These are phyloP conservation scores for Scleropages formosus DNA, from an alignment of 2,797 vertebrate species.

Conservation along the genomic window DNA sequence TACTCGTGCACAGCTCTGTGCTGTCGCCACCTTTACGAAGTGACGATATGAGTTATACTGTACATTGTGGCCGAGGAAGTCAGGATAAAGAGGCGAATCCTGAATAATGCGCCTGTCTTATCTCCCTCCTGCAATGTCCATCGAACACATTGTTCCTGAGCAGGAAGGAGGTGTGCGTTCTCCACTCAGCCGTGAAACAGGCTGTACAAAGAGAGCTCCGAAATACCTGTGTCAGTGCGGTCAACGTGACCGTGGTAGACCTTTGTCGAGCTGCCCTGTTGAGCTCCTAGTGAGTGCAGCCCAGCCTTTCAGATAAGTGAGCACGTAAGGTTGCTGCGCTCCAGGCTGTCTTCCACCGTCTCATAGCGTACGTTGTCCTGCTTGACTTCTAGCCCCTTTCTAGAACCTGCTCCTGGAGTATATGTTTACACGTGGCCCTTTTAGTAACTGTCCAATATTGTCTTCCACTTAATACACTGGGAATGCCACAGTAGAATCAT, in stretches of 20 bases:
- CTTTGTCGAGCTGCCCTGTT: background rate
- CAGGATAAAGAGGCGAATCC: background rate
- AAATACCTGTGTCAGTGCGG: background rate
- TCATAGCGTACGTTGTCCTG: too few relatives aligned
- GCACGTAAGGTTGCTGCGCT: background rate
- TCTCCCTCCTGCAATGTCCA: background rate
- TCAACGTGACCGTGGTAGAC: background rate
- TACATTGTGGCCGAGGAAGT: background rate
- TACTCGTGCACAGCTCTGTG: background rate
- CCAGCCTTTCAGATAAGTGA: background rate
- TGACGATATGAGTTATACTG: too few relatives aligned
- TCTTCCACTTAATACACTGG: too few relatives aligned
- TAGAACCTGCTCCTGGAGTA: background rate
- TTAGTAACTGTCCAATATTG: too few relatives aligned
- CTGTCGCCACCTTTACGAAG: background rate
- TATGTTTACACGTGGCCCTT: too few relatives aligned
- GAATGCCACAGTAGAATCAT: too few relatives aligned
- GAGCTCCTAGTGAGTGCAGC: background rate
- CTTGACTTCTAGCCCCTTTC: background rate
- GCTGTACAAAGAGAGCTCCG: background rate
- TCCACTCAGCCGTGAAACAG: background rate
- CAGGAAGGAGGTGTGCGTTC: background rate
- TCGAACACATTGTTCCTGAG: background rate
- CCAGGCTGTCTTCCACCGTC: background rate
- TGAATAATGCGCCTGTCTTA: background rate